phyloP scores from a whole-genome alignment of 2,888 invertebrate genomes.

The Apocheima hispidaria region DNA sequence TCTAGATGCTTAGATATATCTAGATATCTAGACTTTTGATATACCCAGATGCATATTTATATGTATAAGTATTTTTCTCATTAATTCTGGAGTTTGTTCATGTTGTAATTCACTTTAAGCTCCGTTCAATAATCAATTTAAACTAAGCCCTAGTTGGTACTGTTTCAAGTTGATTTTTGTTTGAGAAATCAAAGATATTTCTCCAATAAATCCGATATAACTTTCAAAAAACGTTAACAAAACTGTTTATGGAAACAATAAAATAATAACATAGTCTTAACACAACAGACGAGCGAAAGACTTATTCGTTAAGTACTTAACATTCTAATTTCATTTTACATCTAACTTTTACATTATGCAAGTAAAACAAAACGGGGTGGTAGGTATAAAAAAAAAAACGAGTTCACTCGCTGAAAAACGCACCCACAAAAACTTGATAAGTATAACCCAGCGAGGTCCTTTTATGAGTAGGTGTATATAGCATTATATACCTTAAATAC shows the following conservation, averaged over 20 bases:
- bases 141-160: no score
- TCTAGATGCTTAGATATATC: neutral
- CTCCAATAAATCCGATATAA: conserved; percentile 28
- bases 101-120: no score
- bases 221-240: conserved; percentile 32
- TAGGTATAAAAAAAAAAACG: conserved; percentile 41
- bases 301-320: conserved; percentile 58
- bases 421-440: conserved; percentile 10
- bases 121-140: no score
- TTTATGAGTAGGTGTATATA: conserved; percentile 45
- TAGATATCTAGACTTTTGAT: neutral
- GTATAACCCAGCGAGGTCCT: conserved; percentile 3
- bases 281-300: conserved; percentile 60
- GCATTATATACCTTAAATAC: conserved; percentile 57
- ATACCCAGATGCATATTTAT: neutral
- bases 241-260: conserved; percentile 48
- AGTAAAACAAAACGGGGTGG: conserved; percentile 36
- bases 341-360: conserved; percentile 54
- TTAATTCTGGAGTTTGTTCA: no score
- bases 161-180: no score
- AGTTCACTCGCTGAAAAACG: conserved; percentile 9
- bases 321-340: conserved; percentile 49
- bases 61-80: no score
- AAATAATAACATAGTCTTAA: conserved; percentile 49
- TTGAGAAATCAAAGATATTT: conserved; percentile 13